Percentiles rank a stretch among this genome's conserved stretches.
Evolutionary conservation across 2,113 vertebrate genomes (phyloP).

Genomic region (Prionailurus viverrinus): DNA sequence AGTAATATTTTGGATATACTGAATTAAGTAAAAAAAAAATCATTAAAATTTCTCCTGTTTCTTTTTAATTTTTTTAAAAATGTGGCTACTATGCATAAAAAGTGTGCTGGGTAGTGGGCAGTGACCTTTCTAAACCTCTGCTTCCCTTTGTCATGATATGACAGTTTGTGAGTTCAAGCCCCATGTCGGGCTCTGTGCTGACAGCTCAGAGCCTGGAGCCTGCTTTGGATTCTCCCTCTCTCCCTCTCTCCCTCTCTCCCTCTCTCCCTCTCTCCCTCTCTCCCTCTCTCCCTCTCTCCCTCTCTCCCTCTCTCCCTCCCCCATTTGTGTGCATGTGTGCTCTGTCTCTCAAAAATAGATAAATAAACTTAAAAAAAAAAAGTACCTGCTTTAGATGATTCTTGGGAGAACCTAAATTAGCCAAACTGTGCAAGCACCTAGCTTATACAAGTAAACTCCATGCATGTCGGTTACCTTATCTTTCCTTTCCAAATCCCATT

Average conservation of each 20-base stretch:
- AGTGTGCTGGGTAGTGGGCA: neutral
- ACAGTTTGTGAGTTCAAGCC: too few species aligned
- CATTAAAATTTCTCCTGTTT: slow-evolving; percentile 52
- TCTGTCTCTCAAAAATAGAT: too few species aligned
- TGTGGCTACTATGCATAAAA: neutral
- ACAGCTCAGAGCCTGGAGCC: too few species aligned
- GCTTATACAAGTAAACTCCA: neutral
- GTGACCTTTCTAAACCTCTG: neutral
- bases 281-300: fast-evolving
- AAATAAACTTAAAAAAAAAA: neutral
- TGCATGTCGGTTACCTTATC: neutral
- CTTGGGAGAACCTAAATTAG: neutral
- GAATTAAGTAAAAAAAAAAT: slow-evolving; percentile 1
- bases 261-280: too few species aligned
- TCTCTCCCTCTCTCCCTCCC: too few species aligned
- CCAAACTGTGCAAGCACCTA: neutral
- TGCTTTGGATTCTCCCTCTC: too few species aligned
- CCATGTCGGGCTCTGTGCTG: too few species aligned
- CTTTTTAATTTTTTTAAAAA: slow-evolving; percentile 7
- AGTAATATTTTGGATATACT: slow-evolving; percentile 3
- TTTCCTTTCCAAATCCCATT: neutral
- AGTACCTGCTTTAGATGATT: neutral
- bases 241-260: too few species aligned
- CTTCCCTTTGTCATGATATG: neutral
- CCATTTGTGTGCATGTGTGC: too few species aligned